Base-by-base conservation (phyloP, 2,113 vertebrate species). In the Oenanthe melanoleuca region DNA sequence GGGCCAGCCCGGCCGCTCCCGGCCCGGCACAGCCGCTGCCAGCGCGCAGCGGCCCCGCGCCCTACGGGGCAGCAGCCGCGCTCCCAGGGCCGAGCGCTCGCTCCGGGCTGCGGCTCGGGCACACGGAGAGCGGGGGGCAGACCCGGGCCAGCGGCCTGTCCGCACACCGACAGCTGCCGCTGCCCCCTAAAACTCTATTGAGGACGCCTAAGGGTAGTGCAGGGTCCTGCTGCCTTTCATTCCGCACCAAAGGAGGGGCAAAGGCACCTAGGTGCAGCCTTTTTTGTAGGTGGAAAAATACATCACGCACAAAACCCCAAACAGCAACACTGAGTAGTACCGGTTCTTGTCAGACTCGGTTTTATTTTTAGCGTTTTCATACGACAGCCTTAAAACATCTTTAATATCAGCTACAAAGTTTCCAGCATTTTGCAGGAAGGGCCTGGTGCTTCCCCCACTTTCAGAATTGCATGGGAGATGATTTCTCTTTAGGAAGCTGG, bases 81-180 rank as follows among this genome's bases (percentile, higher is more conserved):
- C 34, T 50, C 74, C 29, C 5, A 12, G 34, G 37, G 75, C 75
- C 65, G 65, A 60, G 37, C 45, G 37, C 80, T 52, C 37, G 47
- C 2, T 19, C 24, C 53, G 47, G 66, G 55, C 66, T 9, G 37
- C 37, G 80, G 45, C 66, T 37, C 47, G 18, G 50, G 42, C 50
- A 24, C 55, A 4, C 29, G 7, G 4, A 24, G 23, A 28, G 59
- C 59, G 5, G 40, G 22, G 26, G 40, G 12, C 42, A 7, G 8
- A 25, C 0, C 56, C 49, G n/a, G 14, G 14, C 20, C 57, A 2
- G 40, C 15, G 2, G 2, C 8, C 25, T 5, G 4, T 4, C 7
- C 14, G 2, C 9, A 12, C 26, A 5, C 7, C 13, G 5, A 2
- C 50, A 17, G 38, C 69, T 5, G 70, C 45, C 28, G 1, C 50